Base-by-base conservation (phyloP, 2,888 invertebrate species). In the Phymatocera aterrima region DNA sequence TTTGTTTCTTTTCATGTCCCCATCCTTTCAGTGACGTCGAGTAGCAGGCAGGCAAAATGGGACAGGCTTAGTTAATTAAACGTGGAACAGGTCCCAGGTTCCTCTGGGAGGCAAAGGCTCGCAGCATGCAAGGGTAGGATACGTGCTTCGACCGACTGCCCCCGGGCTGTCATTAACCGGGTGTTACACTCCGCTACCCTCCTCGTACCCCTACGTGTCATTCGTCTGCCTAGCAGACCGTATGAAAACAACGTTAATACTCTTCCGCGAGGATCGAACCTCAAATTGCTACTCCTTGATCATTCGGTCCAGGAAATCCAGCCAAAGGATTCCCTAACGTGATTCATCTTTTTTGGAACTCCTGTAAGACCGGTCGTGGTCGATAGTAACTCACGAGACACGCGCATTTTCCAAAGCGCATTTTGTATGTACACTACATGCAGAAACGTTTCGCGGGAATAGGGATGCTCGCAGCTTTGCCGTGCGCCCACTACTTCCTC, bases 141-240 rank as follows among this genome's bases (percentile, higher is more conserved):
- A 72, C 78, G 68, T 54, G 78, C 40, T 37, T 8, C 54, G 78
- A 24, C 54, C 70, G 65, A 77, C 77, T 77, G 65, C 77, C 78
- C 70, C 68, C 54, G 54, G 78, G 78, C 78, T 78, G 70, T 78
- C 78, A 78, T 78, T 78, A 78, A 68, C 54, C 68, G 70, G 70
- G 68, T 78, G 78, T 78, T 78, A 78, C 68, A 34, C 68, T 31
- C 65, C 65, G 21, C 48, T 51, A 21, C 64, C 48, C 77, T 64
- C 64, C 77, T 10, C 34, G 46, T 24, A 48, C 48, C 31, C 37
- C 64, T 40, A n/a, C 48, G 72, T 48, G 48, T 51, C 48, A 18
- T 72, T 72, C 72, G 48, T 72, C 72, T 72, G 72, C 34, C 48
- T 28, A 18, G 51, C 51, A 65, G 77, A 78, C 78, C 78, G 40